Evolutionary conservation across 64 coral and sea anemone species (phyloP).

Genomic region (Actinia equina): DNA sequence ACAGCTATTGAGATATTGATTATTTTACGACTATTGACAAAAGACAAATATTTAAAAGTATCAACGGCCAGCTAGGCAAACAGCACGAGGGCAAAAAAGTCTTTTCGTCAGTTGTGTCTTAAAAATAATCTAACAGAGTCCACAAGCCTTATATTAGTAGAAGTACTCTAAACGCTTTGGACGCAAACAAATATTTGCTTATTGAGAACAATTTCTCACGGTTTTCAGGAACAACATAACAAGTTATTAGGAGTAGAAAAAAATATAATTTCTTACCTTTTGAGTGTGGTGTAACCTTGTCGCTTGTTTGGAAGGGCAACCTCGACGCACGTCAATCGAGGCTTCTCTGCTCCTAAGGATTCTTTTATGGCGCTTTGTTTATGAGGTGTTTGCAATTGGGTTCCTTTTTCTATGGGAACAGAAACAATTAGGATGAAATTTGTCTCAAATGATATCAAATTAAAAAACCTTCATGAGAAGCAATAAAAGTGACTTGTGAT

Average conservation of each 20-base stretch:
- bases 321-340: not conserved
- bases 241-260: not conserved
- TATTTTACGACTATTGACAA: not conserved
- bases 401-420: not conserved
- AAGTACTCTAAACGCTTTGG: not conserved
- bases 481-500: not conserved
- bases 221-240: not conserved
- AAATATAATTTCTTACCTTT: not conserved
- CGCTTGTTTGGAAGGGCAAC: not conserved
- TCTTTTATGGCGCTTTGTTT: not conserved
- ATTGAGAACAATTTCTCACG: not conserved
- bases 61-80: not conserved
- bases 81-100: not conserved
- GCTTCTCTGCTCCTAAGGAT: not conserved
- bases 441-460: not conserved
- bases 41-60: constrained; percentile 2
- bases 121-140: not conserved
- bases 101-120: not conserved
- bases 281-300: not conserved
- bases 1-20: too few relatives aligned
- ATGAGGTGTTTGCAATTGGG: not conserved
- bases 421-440: constrained; percentile 3
- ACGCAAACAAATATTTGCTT: constrained; percentile 11
- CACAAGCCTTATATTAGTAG: not conserved
- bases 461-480: not conserved